Base-by-base conservation (phyloP, 2,113 vertebrate species). In the Numenius arquata region DNA sequence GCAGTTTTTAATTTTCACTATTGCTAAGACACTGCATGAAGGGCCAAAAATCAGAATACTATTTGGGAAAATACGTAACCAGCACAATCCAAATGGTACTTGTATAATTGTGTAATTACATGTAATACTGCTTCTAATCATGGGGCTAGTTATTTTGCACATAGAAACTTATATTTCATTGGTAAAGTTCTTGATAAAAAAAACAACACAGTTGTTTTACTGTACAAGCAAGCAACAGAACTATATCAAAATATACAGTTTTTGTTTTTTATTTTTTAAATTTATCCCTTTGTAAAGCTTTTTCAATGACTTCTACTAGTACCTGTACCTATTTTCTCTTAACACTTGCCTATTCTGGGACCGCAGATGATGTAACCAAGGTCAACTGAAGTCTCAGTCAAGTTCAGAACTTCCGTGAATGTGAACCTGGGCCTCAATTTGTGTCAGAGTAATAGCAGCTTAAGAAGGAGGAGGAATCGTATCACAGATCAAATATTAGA, bases 1-100 rank as follows among this genome's bases (percentile, higher is more conserved):
- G 97, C 97, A 96, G 98, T 97, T 98, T 97, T 96, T 85, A 59
- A 96, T 79, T 96, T 92, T 97, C 81, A 98, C 98, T 98, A 98
- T 98, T 98, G 98, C 98, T 98, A 98, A 98, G 97, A 98, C 97
- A 97, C 96, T 98, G 98, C 97, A 94, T 98, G 98, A 98, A 98
- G 97, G 95, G 97, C 97, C 97, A 97, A 96, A 96, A 97, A 96
- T 96, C 97, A 98, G 97, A 97, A 95, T 96, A 98, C 96, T 97
- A 97, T 95, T 83, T 97, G 95, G 97, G 96, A 97, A 97, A 97
- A 97, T 97, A 98, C 63, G 40, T 97, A 98, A 98, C 97, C 97
- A 98, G 94, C 97, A 98, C 97, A 98, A 98, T 97, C 90, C 95
- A 96, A 97, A 98, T 97, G 96, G 96, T 97, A 98, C 78, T 95